These are phyloP conservation scores for Dorcus parallelipipedus DNA, from an alignment of 2,888 invertebrate genomes.

Conservation along the genomic window DNA sequence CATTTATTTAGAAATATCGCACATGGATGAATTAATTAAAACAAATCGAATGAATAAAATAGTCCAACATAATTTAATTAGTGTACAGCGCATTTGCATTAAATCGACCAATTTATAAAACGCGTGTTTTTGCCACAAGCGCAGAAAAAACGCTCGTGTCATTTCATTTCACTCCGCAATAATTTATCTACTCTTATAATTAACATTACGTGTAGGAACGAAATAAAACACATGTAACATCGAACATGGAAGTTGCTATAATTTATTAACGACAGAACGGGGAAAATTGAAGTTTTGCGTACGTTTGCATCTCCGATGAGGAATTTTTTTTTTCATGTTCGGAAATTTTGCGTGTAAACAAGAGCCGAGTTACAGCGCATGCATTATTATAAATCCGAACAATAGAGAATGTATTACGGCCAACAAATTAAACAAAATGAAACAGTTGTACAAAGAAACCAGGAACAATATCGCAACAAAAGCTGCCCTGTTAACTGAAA, in stretches of 20 bases:
- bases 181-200: background rate
- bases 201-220: background rate
- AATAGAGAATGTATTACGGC: too few relatives aligned
- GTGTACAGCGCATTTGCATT: background rate
- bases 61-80: background rate
- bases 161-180: background rate
- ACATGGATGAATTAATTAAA: too few relatives aligned
- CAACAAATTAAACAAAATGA: constrained; percentile 12
- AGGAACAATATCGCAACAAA: constrained; percentile 29
- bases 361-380: too few relatives aligned
- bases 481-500: constrained; percentile 41
- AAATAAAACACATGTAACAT: background rate
- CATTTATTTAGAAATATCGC: too few relatives aligned
- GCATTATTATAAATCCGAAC: too few relatives aligned
- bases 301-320: too few relatives aligned
- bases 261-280: background rate
- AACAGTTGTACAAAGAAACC: constrained; percentile 13
- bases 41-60: background rate
- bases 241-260: background rate
- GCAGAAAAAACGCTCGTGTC: background rate
- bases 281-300: too few relatives aligned
- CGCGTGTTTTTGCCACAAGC: background rate
- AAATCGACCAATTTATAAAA: background rate
- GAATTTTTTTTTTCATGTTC: too few relatives aligned
- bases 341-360: too few relatives aligned